Conservation (phyloP, 2,113 vertebrate species). For the Rhinogobius similis region DNA sequence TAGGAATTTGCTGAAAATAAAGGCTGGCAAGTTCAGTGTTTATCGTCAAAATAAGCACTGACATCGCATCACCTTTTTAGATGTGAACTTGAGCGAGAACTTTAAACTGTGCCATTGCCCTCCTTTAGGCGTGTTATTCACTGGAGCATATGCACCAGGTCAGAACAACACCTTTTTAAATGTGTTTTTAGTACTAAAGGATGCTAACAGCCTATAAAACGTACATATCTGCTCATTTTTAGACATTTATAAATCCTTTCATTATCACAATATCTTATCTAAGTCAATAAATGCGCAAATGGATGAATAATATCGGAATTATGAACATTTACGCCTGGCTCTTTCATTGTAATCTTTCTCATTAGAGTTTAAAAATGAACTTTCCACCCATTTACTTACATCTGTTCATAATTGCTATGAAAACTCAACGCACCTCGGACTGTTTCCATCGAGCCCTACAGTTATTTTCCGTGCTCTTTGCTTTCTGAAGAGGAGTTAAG, state of each 20-base stretch:
- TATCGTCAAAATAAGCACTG: background rate
- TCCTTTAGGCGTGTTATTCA: background rate
- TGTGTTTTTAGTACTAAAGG: background rate
- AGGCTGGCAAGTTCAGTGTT: background rate
- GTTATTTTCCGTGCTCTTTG: conserved; percentile 1
- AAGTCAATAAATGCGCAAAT: background rate
- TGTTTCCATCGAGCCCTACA: background rate
- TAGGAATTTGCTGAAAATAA: too few species aligned
- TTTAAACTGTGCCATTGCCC: background rate
- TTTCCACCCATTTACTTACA: background rate
- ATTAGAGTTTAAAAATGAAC: background rate
- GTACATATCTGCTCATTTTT: too few species aligned
- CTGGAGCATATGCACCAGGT: background rate
- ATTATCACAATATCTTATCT: too few species aligned
- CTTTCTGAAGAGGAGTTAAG: background rate
- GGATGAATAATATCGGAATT: background rate
- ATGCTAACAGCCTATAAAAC: too few species aligned
- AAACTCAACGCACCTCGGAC: background rate
- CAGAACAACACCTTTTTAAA: background rate
- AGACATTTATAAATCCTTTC: background rate
- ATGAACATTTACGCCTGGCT: too few species aligned
- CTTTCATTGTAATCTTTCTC: background rate
- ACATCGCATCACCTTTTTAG: background rate
- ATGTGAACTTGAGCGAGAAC: background rate
- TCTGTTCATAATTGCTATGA: conserved; percentile 3